These are phyloP conservation scores for Pseudorasbora parva DNA, from an alignment of 2,113 vertebrate species.

Conservation along the genomic window DNA sequence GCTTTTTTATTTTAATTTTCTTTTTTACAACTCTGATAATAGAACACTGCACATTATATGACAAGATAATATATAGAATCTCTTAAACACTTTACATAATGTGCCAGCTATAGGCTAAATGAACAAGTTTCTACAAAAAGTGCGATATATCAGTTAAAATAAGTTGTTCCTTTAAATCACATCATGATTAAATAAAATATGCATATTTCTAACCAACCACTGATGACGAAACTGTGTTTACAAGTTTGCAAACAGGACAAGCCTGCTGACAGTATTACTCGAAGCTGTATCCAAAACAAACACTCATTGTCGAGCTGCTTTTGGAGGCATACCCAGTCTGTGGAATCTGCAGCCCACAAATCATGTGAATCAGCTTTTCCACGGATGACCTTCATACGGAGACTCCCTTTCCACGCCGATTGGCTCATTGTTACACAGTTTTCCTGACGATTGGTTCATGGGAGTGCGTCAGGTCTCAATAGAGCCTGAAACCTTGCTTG, in stretches of 20 bases:
- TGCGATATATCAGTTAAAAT: neutral
- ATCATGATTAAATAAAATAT: neutral
- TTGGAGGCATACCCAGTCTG: constrained; percentile 19
- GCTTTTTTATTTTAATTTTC: too few species aligned
- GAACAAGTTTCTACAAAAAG: neutral
- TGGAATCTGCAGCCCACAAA: constrained; percentile 19
- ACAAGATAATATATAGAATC: too few species aligned
- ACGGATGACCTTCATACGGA: constrained; percentile 36
- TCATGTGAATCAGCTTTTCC: constrained; percentile 37
- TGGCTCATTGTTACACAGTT: constrained; percentile 26
- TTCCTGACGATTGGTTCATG: constrained; percentile 30
- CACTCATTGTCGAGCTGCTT: constrained; percentile 28
- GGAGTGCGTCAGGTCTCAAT: constrained; percentile 24
- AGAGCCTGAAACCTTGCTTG: constrained; percentile 35
- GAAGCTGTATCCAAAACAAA: constrained; percentile 34
- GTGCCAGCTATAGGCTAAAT: too few species aligned
- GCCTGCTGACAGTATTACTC: neutral
- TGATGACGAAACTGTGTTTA: neutral
- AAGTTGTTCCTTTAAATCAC: neutral
- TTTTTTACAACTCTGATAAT: too few species aligned
- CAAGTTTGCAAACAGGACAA: constrained; percentile 12
- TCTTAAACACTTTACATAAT: too few species aligned
- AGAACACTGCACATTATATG: too few species aligned
- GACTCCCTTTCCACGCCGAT: constrained; percentile 32
- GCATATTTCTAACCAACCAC: neutral